Conservation (phyloP, 2,888 invertebrate genomes). For the Phalangium opilio region DNA sequence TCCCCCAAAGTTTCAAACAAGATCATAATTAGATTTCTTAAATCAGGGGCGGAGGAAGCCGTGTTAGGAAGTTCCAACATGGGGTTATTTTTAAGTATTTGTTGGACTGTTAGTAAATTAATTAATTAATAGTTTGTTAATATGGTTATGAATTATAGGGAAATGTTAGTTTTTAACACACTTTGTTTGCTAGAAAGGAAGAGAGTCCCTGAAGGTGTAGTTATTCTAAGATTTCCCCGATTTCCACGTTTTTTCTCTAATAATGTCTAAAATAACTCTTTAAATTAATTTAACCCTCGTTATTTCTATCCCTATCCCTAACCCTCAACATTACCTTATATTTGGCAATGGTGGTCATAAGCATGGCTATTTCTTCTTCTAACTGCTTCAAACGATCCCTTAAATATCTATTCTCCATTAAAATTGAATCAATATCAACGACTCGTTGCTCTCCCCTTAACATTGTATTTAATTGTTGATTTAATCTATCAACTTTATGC, state of each 20-base stretch:
- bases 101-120: conserved; percentile 43
- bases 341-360: conserved; percentile 53
- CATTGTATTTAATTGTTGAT: conserved; percentile 59
- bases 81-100: conserved; percentile 49
- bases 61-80: conserved; percentile 41
- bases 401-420: conserved; percentile 55
- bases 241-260: too few species aligned
- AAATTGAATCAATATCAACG: conserved; percentile 60
- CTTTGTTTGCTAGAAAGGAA: conserved; percentile 70
- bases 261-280: too few species aligned
- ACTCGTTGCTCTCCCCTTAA: conserved; percentile 40
- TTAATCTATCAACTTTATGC: conserved; percentile 62
- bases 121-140: too few species aligned
- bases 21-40: conserved; percentile 59
- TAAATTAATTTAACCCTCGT: too few species aligned
- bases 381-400: conserved; percentile 62
- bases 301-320: too few species aligned
- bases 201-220: conserved; percentile 30
- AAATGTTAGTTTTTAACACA: conserved; percentile 27
- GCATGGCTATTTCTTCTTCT: conserved; percentile 59
- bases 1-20: conserved; percentile 69
- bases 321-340: conserved; percentile 61
- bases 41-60: conserved; percentile 52
- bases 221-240: background rate
- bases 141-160: background rate